Conservation (phyloP, 2,888 invertebrate genomes). For the Aphrophora alni region DNA sequence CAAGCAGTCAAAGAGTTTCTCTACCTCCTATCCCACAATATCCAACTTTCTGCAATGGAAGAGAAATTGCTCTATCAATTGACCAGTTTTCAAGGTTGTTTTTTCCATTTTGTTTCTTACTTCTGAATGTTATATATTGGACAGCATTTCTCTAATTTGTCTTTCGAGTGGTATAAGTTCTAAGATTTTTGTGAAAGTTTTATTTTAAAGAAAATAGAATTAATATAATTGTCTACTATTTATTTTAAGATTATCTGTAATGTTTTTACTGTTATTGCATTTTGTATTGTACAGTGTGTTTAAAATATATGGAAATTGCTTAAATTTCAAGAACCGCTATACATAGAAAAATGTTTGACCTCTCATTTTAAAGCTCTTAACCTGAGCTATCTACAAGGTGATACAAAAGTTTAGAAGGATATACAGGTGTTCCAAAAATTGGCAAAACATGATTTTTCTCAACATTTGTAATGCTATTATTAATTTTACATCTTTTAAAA, state of each 20-base stretch:
- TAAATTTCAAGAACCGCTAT: too few relatives aligned
- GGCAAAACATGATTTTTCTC: too few relatives aligned
- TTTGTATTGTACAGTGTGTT: background rate
- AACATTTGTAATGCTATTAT: too few relatives aligned
- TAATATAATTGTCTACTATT: background rate
- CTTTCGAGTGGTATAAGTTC: background rate
- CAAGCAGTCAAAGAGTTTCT: slow-evolving; percentile 52
- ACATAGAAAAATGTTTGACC: too few relatives aligned
- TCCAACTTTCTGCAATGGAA: slow-evolving; percentile 80
- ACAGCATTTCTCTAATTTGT: slow-evolving; percentile 70
- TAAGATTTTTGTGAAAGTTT: background rate
- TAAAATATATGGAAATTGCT: too few relatives aligned
- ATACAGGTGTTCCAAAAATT: too few relatives aligned
- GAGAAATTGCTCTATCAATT: slow-evolving; percentile 75
- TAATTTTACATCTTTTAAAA: too few relatives aligned
- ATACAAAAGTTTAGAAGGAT: too few relatives aligned
- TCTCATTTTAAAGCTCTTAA: too few relatives aligned
- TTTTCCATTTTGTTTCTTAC: slow-evolving; percentile 88
- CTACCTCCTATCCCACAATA: slow-evolving; percentile 78
- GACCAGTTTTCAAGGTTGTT: slow-evolving; percentile 88
- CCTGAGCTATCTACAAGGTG: too few relatives aligned
- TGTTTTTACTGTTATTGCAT: background rate
- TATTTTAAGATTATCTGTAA: background rate
- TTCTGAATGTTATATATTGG: slow-evolving; percentile 91
- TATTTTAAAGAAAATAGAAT: background rate